Evolutionary conservation across 1,140 invertebrate genomes (phyloP), one percentile per base, ranked within the genome.

Genomic region (Muscidifurax raptorellus): DNA sequence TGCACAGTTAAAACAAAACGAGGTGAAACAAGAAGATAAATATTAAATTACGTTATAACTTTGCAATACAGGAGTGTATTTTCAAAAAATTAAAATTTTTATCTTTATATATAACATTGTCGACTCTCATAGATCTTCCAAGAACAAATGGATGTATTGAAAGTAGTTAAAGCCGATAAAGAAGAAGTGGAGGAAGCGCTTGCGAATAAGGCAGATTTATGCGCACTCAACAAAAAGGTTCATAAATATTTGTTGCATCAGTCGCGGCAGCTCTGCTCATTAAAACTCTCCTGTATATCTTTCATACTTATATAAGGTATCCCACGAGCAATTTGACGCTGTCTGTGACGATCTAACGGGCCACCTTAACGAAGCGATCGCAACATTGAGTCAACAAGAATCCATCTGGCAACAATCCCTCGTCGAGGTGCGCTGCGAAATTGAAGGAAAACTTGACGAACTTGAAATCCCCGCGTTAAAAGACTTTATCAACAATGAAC

Each of bases 201-300:
- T 84, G 95, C 95, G 0, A 95, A 96, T 28, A 96, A 96, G 91
- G 96, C 96, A 0, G 96, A 96, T 88, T 91, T 95, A 69, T 92
- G 93, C 2, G 91, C 94, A 81, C 91, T 96, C 71, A 94, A 95
- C 30, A 93, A 94, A 4, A 96, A 96, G 87, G 90, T 91, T 71
- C 13, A 71, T 13, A 66, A 81, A 71, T n/a, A 66, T 67, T 82
- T 69, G 0, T 66, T n/a, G 6, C 22, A 59, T 47, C 44, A 18
- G 44, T 18, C 12, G 13, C 18, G 47, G 18, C 2, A 18, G 47
- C 9, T 40, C 1, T 18, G 32, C 25, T 30, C 13, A 69, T 78
- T 40, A 28, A n/a, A 79, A 22, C 15, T 40, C 13, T 80, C 1
- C 27, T 15, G 9, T 4, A 64, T 30, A 64, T 80, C 18, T 59